Evolutionary conservation across 2,888 invertebrate species (phyloP).

Genomic region (Synergus umbraculus): DNA sequence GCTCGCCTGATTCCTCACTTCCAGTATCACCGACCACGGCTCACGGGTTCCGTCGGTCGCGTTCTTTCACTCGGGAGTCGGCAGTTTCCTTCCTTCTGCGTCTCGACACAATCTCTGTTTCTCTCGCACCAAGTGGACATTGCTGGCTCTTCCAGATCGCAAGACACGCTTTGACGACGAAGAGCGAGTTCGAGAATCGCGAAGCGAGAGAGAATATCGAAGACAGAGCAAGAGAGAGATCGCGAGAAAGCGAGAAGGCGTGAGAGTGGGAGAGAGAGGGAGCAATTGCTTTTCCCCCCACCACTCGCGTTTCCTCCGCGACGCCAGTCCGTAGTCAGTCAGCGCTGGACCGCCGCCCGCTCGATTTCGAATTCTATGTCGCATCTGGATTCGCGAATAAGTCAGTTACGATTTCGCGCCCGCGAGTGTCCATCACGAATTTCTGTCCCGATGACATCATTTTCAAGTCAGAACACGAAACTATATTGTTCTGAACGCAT

Average conservation of each 20-base stretch:
- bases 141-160: conserved; percentile 42
- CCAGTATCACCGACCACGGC: not conserved
- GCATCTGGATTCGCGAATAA: conserved; percentile 48
- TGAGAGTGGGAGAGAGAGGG: conserved; percentile 47
- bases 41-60: conserved; percentile 36
- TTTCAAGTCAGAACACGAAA: not conserved
- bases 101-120: conserved; percentile 38
- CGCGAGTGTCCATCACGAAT: conserved; percentile 38
- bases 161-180: conserved; percentile 4
- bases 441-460: conserved; percentile 6
- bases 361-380: conserved; percentile 65
- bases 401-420: conserved; percentile 35
- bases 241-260: conserved; percentile 42
- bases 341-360: conserved; percentile 78
- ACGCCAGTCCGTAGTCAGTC: conserved; percentile 76
- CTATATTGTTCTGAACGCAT: not conserved
- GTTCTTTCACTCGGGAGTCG: conserved; percentile 31
- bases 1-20: not conserved
- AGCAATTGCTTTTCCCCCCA: conserved; percentile 48
- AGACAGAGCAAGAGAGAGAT: conserved; percentile 47
- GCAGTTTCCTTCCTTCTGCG: conserved; percentile 25
- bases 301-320: conserved; percentile 68
- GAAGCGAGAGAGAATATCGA: conserved; percentile 45
- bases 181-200: conserved; percentile 23
- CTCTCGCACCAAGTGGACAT: conserved; percentile 44